phyloP scores from a whole-genome alignment of 2,113 vertebrate genomes.

The Collichthys lucidus region DNA sequence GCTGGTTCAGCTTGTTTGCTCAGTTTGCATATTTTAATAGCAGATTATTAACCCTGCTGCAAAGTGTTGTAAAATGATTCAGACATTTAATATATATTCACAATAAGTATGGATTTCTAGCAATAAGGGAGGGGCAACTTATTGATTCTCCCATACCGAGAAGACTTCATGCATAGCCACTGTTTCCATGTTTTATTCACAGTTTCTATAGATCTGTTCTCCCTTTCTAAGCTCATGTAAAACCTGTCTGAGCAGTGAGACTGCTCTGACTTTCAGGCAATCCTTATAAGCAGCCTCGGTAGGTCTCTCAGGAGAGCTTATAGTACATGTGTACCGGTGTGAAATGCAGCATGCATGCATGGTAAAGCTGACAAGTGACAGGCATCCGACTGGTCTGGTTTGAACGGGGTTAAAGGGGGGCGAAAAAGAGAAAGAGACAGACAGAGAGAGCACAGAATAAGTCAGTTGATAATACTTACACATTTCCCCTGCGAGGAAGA shows the following conservation, averaged over 20 bases:
- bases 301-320: neutral
- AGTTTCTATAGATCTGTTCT: neutral
- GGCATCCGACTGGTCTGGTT: conserved; percentile 48
- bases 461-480: conserved; percentile 85
- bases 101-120: neutral
- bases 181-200: too few species aligned
- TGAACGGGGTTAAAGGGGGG: neutral
- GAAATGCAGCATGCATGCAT: neutral
- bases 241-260: conserved; percentile 61
- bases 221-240: neutral
- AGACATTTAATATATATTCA: neutral
- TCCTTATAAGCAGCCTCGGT: neutral
- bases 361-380: conserved; percentile 38
- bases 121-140: neutral
- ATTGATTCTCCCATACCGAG: neutral
- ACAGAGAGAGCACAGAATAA: conserved; percentile 5
- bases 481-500: conserved; percentile 90
- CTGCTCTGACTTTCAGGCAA: conserved; percentile 3
- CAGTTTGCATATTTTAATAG: conserved; percentile 11
- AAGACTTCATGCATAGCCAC: neutral
- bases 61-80: conserved; percentile 1
- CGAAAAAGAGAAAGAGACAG: neutral
- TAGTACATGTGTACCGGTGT: neutral
- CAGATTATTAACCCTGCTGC: neutral
- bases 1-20: conserved; percentile 5